phyloP scores from a whole-genome alignment of 2,888 invertebrate species.

The Apeira syringaria region DNA sequence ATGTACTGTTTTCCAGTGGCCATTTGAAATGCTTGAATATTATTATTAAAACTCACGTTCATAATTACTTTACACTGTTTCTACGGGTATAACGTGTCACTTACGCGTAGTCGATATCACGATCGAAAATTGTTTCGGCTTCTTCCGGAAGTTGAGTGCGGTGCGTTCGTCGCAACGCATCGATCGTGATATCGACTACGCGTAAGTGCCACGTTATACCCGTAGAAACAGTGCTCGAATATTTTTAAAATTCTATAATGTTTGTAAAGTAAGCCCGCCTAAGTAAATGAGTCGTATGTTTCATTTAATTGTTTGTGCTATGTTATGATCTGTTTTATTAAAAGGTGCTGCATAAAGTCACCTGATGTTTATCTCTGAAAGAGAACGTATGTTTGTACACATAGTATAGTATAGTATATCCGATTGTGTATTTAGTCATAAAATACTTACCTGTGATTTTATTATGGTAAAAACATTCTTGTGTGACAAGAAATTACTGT shows the following conservation, averaged over 20 bases:
- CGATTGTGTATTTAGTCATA: slow-evolving; percentile 61
- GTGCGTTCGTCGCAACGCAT: no score
- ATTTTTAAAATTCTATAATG: slow-evolving; percentile 10
- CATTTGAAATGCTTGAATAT: slow-evolving; percentile 18
- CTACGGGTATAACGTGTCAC: no score
- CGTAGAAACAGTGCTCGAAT: no score
- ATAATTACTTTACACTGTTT: no score
- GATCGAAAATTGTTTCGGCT: no score
- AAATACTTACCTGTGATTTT: slow-evolving; percentile 76
- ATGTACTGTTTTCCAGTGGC: no score
- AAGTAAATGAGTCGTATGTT: slow-evolving; percentile 2
- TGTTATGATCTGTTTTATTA: slow-evolving; percentile 2
- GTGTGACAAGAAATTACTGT: slow-evolving; percentile 70
- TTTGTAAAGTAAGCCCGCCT: slow-evolving; percentile 24
- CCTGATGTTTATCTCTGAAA: slow-evolving; percentile 46
- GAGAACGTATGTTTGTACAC: slow-evolving; percentile 37
- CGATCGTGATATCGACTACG: no score
- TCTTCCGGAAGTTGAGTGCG: no score
- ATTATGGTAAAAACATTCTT: slow-evolving; percentile 65
- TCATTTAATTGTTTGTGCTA: slow-evolving; percentile 3
- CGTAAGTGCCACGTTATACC: no score
- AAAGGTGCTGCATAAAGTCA: slow-evolving; percentile 15
- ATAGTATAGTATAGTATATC: slow-evolving; percentile 38
- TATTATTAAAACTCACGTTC: no score
- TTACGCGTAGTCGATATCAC: no score